Evolutionary conservation across 2,888 invertebrate species (phyloP), one percentile per base, ranked within the genome.

Genomic region (Melikaiella ostensackeni): DNA sequence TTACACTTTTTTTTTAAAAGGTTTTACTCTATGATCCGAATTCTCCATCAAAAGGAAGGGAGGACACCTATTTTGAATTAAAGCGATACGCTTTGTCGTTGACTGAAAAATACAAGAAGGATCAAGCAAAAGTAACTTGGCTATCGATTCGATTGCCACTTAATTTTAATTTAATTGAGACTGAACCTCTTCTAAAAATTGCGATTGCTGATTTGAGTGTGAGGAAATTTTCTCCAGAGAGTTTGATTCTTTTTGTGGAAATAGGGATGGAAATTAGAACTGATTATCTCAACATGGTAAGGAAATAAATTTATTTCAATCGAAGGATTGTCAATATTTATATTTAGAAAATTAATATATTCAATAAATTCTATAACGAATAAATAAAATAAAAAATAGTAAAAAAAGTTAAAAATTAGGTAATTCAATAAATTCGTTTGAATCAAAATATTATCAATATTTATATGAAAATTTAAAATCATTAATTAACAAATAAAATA

Each of bases 261-360:
- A 94, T 95, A 63, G 93, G 94, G 83, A 94, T 95, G 88, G 95
- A 95, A 85, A 93, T 97, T 84, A 95, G 94, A 85, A 92, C 95
- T 66, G 98, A 98, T 89, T 98, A 97, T 92, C 93, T 99, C 64
- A 99, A 99, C 89, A 93, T 98, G 88, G 97, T 96, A 87, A 89
- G 75, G 66, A 73, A 74, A 55, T 75, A 77, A 27, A 55, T 64
- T 63, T 13, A 42, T 16, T 42, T 16, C 57, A 78, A 46, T 24
- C 8, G 16, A 33, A n/a, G 11, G 5, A 6, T 30, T 2, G 4
- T 30, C 4, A 30, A 30, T 30, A 30, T 30, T 30, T 4, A 4
- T 30, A 3, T 2, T 30, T 4, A 30, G 30, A 30, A 30, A 30
- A 30, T 30, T 3, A 30, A 30, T 30, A 30, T 2, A 30, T 30